These are phyloP conservation scores for Steatornis caripensis DNA, from an alignment of 2,113 vertebrate species.

Conservation along the genomic window DNA sequence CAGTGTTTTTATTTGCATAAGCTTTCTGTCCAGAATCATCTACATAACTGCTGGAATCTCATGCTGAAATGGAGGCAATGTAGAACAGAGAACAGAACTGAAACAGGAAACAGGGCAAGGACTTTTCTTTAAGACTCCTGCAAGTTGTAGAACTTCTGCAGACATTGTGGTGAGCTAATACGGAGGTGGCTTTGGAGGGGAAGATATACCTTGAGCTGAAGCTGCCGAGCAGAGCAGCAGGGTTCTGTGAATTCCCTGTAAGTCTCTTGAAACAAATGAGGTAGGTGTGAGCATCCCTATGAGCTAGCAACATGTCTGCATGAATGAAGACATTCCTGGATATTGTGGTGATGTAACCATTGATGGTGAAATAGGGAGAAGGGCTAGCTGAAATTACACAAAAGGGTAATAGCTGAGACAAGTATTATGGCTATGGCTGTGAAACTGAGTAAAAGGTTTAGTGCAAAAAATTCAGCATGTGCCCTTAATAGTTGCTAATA, in stretches of 20 bases:
- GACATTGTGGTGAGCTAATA: neutral
- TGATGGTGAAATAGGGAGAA: neutral
- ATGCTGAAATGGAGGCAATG: neutral
- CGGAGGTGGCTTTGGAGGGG: neutral
- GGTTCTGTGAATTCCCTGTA: neutral
- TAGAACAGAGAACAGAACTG: neutral
- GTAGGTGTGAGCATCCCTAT: neutral
- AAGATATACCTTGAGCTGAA: neutral
- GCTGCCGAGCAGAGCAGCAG: neutral
- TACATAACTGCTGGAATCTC: neutral
- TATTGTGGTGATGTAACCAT: neutral
- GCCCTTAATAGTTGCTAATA: neutral
- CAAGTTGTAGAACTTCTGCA: neutral
- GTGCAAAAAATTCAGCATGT: neutral
- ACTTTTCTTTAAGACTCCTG: neutral
- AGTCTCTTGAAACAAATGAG: neutral
- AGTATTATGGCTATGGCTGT: neutral
- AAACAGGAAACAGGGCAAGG: neutral
- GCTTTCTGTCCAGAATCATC: neutral
- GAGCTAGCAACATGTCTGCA: fast-evolving
- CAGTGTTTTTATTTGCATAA: neutral
- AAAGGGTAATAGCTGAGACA: neutral
- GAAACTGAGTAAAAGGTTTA: neutral
- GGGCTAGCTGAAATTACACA: neutral
- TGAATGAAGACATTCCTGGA: neutral